phyloP scores from a whole-genome alignment of 1,140 invertebrate species.

The Wasmannia auropunctata region DNA sequence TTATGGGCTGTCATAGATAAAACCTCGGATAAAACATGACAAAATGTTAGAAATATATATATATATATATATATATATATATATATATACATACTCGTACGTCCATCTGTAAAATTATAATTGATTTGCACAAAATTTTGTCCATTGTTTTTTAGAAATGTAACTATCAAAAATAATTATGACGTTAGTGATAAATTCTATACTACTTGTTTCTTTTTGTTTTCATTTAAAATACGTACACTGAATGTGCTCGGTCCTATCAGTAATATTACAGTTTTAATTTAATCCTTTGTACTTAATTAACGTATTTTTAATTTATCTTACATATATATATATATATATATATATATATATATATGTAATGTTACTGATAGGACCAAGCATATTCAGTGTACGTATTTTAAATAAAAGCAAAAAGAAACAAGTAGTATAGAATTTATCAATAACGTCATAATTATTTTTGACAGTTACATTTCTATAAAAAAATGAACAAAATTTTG shows the following conservation, averaged over 20 bases:
- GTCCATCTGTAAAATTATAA: constrained; percentile 6
- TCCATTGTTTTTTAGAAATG: neutral
- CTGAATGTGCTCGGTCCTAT: neutral
- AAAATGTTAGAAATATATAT: neutral
- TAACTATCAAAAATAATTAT: neutral
- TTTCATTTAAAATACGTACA: neutral
- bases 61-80: too few species aligned
- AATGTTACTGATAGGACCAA: neutral
- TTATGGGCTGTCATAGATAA: neutral
- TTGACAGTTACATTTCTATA: neutral
- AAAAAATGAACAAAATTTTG: neutral
- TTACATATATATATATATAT: too few species aligned
- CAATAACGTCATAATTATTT: neutral
- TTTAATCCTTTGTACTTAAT: too few species aligned
- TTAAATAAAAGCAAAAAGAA: neutral
- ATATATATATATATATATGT: too few species aligned
- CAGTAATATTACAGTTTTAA: neutral
- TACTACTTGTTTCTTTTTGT: neutral
- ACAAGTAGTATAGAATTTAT: neutral
- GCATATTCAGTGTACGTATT: neutral
- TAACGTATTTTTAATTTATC: too few species aligned
- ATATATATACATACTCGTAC: too few species aligned
- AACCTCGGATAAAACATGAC: too few species aligned
- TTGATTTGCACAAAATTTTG: neutral
- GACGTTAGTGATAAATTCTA: neutral